Base-by-base conservation (phyloP, 2,797 vertebrate genomes). In the Acrocephalus scirpaceus region DNA sequence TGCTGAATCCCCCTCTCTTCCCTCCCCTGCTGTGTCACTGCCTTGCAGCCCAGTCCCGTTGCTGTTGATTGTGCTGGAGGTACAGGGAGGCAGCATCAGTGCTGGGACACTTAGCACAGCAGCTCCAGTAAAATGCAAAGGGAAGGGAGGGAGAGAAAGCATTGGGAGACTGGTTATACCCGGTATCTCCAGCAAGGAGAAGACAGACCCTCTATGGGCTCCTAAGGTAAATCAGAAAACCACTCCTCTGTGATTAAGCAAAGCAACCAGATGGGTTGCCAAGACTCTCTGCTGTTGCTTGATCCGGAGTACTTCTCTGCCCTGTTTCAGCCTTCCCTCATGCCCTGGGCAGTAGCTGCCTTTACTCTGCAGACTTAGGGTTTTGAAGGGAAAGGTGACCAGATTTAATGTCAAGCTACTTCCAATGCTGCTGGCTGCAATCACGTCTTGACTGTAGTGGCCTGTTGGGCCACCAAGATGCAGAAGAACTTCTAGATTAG, bases 401-500 rank as follows among this genome's bases (percentile, higher is more conserved):
- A 47, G 56, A 29, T 75, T 19, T 30, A 54, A 72, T 16, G 13
- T 36, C 71, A 62, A 32, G 5, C 32, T 81, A 50, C 27, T 86
- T 78, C 69, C 40, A 70, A 1, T 25, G 26, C 16, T 78, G 25
- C 71, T 42, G 16, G 13, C 40, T 3, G 2, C 32, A 74, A 1
- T 20, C 3, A 1, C 2, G 0, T 51, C 18, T 58, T 62, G 62
- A 23, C n/a, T 13, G n/a, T 21, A 66, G n/a, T 5, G 50, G 30
- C 36, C 32, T 67, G 14, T 29, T 64, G 42, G 34, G 40, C n/a
- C 26, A 30, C 34, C 19, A 40, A 29, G 17, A 57, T 53, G 36
- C 29, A 51, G 42, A 70, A 61, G 32, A 32, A 66, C 32, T 1
- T 60, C 61, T 83, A 42, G 32, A 7, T 76, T 62, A 51, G 22